Evolutionary conservation across 2,888 invertebrate genomes (phyloP).

Genomic region (Lasioglossum figueresi): DNA sequence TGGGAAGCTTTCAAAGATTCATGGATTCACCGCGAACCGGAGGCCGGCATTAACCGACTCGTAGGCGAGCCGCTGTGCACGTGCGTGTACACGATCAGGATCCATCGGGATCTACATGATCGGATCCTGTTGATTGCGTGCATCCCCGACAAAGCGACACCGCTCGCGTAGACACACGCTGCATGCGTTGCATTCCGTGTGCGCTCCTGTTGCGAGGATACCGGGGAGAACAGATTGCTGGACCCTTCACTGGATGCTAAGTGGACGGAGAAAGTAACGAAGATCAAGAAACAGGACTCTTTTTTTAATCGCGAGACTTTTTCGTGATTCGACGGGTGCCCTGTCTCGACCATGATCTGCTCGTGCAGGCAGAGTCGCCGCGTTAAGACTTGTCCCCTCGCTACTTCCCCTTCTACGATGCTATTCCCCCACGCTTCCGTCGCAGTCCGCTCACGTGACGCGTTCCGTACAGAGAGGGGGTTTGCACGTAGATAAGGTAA

Average conservation of each 20-base stretch:
- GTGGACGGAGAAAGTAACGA: conserved; percentile 37
- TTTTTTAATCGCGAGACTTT: neutral
- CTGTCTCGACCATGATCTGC: neutral
- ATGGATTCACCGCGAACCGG: conserved; percentile 50
- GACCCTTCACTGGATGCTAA: conserved; percentile 35
- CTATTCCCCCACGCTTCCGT: no score
- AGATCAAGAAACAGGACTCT: neutral
- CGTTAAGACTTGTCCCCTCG: no score
- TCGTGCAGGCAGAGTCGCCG: no score
- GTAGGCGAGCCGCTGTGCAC: conserved; percentile 28
- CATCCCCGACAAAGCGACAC: conserved; percentile 62
- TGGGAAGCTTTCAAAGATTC: conserved; percentile 59
- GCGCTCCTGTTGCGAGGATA: conserved; percentile 8
- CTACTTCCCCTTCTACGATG: no score
- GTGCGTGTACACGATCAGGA: conserved; percentile 59
- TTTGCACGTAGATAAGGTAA: no score
- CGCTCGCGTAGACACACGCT: conserved; percentile 31
- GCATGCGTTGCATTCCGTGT: conserved; percentile 45
- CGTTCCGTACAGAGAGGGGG: no score
- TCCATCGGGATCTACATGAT: conserved; percentile 66
- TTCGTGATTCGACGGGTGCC: neutral
- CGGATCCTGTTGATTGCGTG: conserved; percentile 62
- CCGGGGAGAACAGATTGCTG: conserved; percentile 58
- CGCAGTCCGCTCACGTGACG: no score
- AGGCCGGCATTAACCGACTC: conserved; percentile 50